Percentiles rank a stretch among this genome's conserved stretches.
phyloP scores from a whole-genome alignment of 2,888 invertebrate genomes.

The Ecdyonurus torrentis region DNA sequence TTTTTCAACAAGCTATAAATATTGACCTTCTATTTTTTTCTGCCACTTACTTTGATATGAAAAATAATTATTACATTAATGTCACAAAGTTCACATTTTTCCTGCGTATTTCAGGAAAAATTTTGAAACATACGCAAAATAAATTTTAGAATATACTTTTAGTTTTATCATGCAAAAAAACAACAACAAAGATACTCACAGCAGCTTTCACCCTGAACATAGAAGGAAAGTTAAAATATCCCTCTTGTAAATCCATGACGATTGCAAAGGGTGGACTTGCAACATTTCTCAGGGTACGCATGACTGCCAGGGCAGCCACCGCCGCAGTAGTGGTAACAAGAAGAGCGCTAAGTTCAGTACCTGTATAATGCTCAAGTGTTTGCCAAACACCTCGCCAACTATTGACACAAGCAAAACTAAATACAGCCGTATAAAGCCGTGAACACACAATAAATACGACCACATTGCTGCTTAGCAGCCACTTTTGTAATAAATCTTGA shows the following conservation, averaged over 20 bases:
- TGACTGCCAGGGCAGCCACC: constrained; percentile 45
- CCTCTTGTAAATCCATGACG: constrained; percentile 51
- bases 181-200: too few species aligned
- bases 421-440: constrained; percentile 53
- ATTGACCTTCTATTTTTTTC: too few species aligned
- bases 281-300: constrained; percentile 59
- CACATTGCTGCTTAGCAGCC: constrained; percentile 14
- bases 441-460: constrained; percentile 29
- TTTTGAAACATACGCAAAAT: too few species aligned
- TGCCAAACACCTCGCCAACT: constrained; percentile 80
- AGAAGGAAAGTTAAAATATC: constrained; percentile 71
- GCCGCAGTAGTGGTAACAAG: constrained; percentile 48
- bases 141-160: too few species aligned
- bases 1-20: too few species aligned
- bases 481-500: background rate
- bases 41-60: too few species aligned
- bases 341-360: constrained; percentile 34
- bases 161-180: too few species aligned
- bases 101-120: too few species aligned
- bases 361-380: constrained; percentile 52
- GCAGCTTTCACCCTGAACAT: constrained; percentile 60
- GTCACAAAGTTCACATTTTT: too few species aligned
- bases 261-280: constrained; percentile 69
- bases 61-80: too few species aligned
- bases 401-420: constrained; percentile 67